These are phyloP conservation scores for Trileptium ribeirensis DNA, from an alignment of 2,888 invertebrate genomes.

Conservation along the genomic window DNA sequence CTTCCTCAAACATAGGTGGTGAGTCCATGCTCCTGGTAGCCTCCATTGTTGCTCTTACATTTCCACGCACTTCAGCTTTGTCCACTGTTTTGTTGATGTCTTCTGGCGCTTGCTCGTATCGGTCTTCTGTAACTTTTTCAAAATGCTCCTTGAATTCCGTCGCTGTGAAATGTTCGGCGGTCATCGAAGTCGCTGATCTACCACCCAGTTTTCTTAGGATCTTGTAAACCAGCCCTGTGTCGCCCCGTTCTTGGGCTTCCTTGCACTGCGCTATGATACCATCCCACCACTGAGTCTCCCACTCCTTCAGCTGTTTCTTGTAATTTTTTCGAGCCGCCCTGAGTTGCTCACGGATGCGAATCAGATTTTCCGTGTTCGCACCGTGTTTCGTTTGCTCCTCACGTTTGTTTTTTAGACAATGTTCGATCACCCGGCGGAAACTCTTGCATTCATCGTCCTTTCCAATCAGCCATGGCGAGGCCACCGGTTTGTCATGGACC, in stretches of 20 bases:
- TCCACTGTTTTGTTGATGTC: background rate
- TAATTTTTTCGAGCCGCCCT: background rate
- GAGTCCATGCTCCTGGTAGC: background rate
- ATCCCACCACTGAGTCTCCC: conserved; percentile 1
- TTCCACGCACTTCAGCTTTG: background rate
- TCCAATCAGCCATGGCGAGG: background rate
- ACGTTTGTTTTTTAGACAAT: background rate
- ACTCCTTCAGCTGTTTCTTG: background rate
- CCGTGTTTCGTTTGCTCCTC: background rate
- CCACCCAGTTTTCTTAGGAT: background rate
- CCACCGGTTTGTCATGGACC: background rate
- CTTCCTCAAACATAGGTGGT: background rate
- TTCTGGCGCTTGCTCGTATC: background rate
- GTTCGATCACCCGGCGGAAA: background rate
- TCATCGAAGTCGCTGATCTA: background rate
- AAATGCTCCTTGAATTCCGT: background rate
- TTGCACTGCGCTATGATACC: background rate
- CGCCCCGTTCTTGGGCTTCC: background rate
- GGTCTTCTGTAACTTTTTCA: background rate
- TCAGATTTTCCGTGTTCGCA: background rate
- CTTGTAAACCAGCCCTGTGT: conserved; percentile 1
- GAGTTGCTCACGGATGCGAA: background rate
- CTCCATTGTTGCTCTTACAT: background rate
- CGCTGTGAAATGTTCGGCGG: background rate
- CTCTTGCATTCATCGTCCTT: background rate